Evolutionary conservation across 1,140 invertebrate genomes (phyloP).

Genomic region (Lepidurus packardi): DNA sequence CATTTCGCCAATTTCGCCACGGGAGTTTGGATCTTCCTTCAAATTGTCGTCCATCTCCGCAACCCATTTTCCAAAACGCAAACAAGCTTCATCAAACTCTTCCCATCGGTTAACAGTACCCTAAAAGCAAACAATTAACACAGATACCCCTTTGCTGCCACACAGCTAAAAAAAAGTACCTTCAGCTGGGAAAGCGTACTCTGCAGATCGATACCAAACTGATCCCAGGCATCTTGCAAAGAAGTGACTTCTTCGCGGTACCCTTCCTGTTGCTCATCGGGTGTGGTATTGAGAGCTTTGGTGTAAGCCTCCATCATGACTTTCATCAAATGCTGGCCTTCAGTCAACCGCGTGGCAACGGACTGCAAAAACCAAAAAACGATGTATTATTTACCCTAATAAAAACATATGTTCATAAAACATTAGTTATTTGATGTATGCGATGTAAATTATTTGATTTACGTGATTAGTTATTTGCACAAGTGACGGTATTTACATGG

Average conservation of each 20-base stretch:
- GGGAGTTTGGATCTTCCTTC: constrained; percentile 56
- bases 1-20: constrained; percentile 82
- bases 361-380: constrained; percentile 43
- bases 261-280: constrained; percentile 69
- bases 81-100: constrained; percentile 66
- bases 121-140: not conserved
- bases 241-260: constrained; percentile 66
- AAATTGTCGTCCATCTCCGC: constrained; percentile 50
- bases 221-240: constrained; percentile 72
- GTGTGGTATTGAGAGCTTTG: constrained; percentile 72
- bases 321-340: constrained; percentile 77
- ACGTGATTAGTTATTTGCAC: too few species aligned
- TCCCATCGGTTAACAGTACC: constrained; percentile 70
- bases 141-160: constrained; percentile 25
- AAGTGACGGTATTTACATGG: too few species aligned
- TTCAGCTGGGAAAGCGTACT: constrained; percentile 70
- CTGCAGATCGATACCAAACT: constrained; percentile 71
- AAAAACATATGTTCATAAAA: constrained; percentile 16
- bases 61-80: constrained; percentile 64
- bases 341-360: constrained; percentile 66
- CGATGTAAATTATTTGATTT: too few species aligned
- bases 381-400: not conserved
- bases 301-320: constrained; percentile 74
- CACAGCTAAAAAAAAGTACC: constrained; percentile 32
- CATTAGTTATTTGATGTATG: too few species aligned